Percentiles rank a stretch among this genome's conserved stretches.
Evolutionary conservation across 2,113 vertebrate species (phyloP).

Genomic region (Syrrhaptes paradoxus): DNA sequence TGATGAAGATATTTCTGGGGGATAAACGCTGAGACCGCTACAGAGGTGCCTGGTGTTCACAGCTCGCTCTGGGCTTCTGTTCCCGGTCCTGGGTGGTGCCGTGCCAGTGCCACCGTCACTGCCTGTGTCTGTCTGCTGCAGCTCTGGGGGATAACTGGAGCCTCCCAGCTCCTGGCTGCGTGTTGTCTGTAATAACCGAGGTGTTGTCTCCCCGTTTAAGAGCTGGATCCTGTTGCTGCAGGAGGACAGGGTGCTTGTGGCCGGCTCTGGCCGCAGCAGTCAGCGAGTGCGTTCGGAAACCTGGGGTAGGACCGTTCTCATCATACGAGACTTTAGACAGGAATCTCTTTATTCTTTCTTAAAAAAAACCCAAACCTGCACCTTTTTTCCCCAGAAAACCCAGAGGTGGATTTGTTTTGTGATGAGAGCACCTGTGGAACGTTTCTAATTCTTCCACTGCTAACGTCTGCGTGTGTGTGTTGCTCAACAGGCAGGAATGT

Average conservation of each 20-base stretch:
- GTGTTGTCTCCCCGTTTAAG: not conserved
- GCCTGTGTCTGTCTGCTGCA: not conserved
- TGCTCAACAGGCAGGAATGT: conserved; percentile 85
- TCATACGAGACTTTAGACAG: not conserved
- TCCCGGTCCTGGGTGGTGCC: not conserved
- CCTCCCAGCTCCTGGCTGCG: not conserved
- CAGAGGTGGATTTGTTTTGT: not conserved
- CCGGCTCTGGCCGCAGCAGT: too few species aligned
- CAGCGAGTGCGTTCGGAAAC: too few species aligned
- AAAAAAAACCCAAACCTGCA: not conserved
- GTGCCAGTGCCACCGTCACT: too few species aligned
- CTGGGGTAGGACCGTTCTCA: not conserved
- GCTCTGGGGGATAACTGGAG: not conserved
- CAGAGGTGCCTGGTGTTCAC: rapidly evolving
- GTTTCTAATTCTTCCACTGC: not conserved
- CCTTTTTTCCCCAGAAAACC: not conserved
- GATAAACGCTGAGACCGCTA: not conserved
- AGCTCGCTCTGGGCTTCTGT: not conserved
- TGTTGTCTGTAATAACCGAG: not conserved
- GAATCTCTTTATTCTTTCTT: not conserved
- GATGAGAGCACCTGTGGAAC: not conserved
- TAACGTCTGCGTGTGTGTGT: not conserved
- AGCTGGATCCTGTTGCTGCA: not conserved
- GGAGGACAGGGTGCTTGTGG: not conserved
- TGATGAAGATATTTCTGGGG: not conserved